phyloP scores from a whole-genome alignment of 2,113 vertebrate genomes.

The Spermophilus dauricus region DNA sequence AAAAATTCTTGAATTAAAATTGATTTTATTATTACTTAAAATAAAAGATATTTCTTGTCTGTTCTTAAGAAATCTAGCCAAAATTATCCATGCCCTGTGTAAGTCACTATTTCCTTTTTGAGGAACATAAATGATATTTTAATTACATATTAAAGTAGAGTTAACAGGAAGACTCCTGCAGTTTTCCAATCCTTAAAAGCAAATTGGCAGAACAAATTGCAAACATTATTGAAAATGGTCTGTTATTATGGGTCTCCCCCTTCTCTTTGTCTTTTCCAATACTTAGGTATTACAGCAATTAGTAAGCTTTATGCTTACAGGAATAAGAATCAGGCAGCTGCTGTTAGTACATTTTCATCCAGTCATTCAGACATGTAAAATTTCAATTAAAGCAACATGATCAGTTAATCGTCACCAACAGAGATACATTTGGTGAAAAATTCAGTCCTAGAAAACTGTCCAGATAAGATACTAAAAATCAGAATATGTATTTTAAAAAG shows the following conservation, averaged over 20 bases:
- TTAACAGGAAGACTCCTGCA: slow-evolving; percentile 65
- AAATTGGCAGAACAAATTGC: slow-evolving; percentile 68
- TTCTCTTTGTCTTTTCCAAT: not conserved
- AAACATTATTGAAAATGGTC: slow-evolving; percentile 48
- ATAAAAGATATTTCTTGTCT: slow-evolving; percentile 13
- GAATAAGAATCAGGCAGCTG: not conserved
- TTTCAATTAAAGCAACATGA: not conserved
- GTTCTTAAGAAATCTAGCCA: slow-evolving; percentile 28
- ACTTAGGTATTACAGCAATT: slow-evolving; percentile 55
- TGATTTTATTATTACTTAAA: not conserved
- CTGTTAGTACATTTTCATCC: not conserved
- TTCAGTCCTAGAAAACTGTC: not conserved
- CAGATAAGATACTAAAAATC: not conserved
- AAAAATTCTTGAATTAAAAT: slow-evolving; percentile 57
- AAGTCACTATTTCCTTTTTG: slow-evolving; percentile 64
- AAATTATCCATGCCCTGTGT: slow-evolving; percentile 8
- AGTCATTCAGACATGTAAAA: not conserved
- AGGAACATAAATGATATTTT: slow-evolving; percentile 61
- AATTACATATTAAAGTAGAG: slow-evolving; percentile 65
- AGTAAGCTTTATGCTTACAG: not conserved
- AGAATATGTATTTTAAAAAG: not conserved
- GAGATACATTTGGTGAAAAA: not conserved
- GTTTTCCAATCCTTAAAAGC: slow-evolving; percentile 69
- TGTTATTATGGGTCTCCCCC: slow-evolving; percentile 35
- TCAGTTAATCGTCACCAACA: not conserved